Evolutionary conservation across 1,140 invertebrate genomes (phyloP), one percentile per base, ranked within the genome.

Genomic region (Amphibalanus amphitrite): DNA sequence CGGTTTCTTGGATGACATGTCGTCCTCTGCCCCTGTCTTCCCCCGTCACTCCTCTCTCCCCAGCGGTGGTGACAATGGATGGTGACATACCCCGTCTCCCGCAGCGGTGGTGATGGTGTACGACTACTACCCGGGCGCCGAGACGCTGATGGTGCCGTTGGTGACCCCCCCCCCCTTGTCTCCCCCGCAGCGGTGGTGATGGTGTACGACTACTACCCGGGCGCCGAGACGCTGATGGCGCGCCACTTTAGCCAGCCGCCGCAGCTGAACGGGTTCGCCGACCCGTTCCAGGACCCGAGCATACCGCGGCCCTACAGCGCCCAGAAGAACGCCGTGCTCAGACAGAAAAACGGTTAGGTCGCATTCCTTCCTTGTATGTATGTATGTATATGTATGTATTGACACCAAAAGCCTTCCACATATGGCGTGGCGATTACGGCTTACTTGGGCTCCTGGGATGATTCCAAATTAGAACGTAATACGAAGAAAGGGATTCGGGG

Each of bases 31-130:
- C 13, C 25, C 13, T 59, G 47, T 59, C 13, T 59, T 13, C 25
- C 13, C 25, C 13, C 25, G 13, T 59, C 13, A 15, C 13, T 59
- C 13, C 25, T 13, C 47, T 59, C 25, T 13, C 47, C 25, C 25
- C 13, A 15, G 47, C 25, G 47, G 13, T 59, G 13, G 47, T 59
- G 47, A 15, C 13, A 15, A 25, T 59, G 47, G 13, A 25, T 59
- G 47, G 13, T 59, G 13, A 59, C 25, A 25, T 59, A 59, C 25
- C 13, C 47, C 25, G 65, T 67, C 76, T 74, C 77, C 85, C 84
- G 47, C 80, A 96, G 93, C 95, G 70, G 88, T 97, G 82, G 86
- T 98, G 75, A 93, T 98, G 83, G 93, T 97, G 69, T 97, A 97
- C 81, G 94, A 97, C 79, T 98, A 93, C 80, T 91, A 94, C 83